Base-by-base conservation (phyloP, 2,888 invertebrate genomes). In the Pterobdella sp. region DNA sequence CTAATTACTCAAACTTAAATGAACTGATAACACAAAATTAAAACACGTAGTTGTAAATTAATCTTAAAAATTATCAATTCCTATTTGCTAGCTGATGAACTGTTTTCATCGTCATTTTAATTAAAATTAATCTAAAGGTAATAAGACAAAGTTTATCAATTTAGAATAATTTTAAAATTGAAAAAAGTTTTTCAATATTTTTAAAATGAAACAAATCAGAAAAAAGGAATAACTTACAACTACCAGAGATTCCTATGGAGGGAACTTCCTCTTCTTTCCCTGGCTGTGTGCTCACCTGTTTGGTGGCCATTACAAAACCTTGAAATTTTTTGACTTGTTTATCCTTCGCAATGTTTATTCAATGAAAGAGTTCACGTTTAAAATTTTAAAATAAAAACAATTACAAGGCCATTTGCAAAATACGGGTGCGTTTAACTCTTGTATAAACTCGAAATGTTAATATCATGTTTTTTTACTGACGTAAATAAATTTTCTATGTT, bases 371-470 rank as follows among this genome's bases (percentile, higher is more conserved):
- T 22, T 56, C 26, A 3, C 26, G 26, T 26, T 18, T 18, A n/a
- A 56, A 56, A 56, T 56, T 56, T 56, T 42, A 42, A 56, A 56
- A 56, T 56, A 56, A 26, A 56, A 56, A 56, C 60, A 56, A 56
- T 22, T 56, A 22, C 60, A 56, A 56, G 60, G 60, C 60, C 60
- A 56, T 56, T 56, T 56, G 60, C 60, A 56, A 56, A 14, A 22
- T 26, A n/a, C 7, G 60, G 60, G 60, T 56, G 60, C 60, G n/a
- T 56, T 56, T 14, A 22, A 14, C 22, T 42, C 22, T 42, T 22
- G 22, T 42, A 14, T 22, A 42, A 42, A 7, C 22, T 42, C 22
- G 22, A 42, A 42, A 42, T 7, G 49, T 22, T 42, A 7, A 42
- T 14, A 42, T 42, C 22, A 22, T 14, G 49, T 7, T 42, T 26